These are phyloP conservation scores for Tachystola acroxantha DNA, from an alignment of 2,888 invertebrate genomes.

Conservation along the genomic window DNA sequence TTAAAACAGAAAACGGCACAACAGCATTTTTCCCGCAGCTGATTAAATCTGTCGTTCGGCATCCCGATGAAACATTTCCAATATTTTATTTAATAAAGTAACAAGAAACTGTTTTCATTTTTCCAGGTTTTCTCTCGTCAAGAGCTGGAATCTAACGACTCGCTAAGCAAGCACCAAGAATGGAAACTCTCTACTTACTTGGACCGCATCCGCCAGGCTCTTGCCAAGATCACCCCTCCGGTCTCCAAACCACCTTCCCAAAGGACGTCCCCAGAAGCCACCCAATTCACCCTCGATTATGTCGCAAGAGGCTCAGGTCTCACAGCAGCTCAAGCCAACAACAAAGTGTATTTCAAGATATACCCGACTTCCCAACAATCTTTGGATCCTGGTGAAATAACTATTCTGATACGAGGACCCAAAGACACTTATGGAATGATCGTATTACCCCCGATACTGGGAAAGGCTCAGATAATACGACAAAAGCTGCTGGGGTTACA, in stretches of 20 bases:
- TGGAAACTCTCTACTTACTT: slow-evolving; percentile 75
- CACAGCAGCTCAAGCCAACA: slow-evolving; percentile 74
- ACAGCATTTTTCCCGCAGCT: too few relatives aligned
- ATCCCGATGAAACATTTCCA: too few relatives aligned
- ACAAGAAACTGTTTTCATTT: too few relatives aligned
- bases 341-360: slow-evolving; percentile 77
- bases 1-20: too few relatives aligned
- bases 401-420: slow-evolving; percentile 67
- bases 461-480: slow-evolving; percentile 66
- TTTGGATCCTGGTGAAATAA: slow-evolving; percentile 66
- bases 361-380: slow-evolving; percentile 74
- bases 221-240: slow-evolving; percentile 58
- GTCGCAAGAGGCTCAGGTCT: slow-evolving; percentile 80
- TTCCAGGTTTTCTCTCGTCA: slow-evolving; percentile 78
- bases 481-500: slow-evolving; percentile 63
- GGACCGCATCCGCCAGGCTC: slow-evolving; percentile 63
- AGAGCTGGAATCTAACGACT: slow-evolving; percentile 70
- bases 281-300: slow-evolving; percentile 69
- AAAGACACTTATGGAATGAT: slow-evolving; percentile 64
- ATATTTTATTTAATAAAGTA: too few relatives aligned
- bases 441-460: slow-evolving; percentile 60
- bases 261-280: slow-evolving; percentile 50
- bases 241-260: slow-evolving; percentile 53
- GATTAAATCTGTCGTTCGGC: too few relatives aligned
- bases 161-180: slow-evolving; percentile 73